These are phyloP conservation scores for Gnathonemus echidnorhynchus DNA, from an alignment of 2,113 vertebrate species.

Conservation along the genomic window DNA sequence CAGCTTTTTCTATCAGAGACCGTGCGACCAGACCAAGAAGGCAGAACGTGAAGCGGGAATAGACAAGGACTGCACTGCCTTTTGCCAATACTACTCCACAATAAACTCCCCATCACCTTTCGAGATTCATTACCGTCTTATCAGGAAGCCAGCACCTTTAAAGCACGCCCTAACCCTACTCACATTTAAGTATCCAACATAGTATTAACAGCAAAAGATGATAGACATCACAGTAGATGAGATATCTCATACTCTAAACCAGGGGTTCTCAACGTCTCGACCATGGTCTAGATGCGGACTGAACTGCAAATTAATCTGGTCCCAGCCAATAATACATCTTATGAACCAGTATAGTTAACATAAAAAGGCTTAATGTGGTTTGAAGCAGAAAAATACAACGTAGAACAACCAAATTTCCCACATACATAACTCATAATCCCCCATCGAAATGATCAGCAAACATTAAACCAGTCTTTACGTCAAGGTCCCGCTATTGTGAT, in stretches of 20 bases:
- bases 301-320: not conserved
- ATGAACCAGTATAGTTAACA: not conserved
- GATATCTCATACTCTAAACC: not conserved
- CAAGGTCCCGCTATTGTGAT: not conserved
- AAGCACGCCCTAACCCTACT: not conserved
- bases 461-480: not conserved
- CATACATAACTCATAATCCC: not conserved
- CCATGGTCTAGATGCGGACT: not conserved
- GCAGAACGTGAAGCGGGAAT: not conserved
- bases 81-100: not conserved
- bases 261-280: not conserved
- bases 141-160: not conserved
- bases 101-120: not conserved
- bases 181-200: not conserved
- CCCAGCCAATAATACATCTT: not conserved
- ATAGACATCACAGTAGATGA: not conserved
- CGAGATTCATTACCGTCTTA: not conserved
- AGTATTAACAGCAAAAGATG: not conserved
- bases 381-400: not conserved
- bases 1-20: slow-evolving; percentile 78
- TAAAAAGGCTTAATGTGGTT: not conserved
- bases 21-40: not conserved
- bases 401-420: not conserved
- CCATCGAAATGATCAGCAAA: not conserved
- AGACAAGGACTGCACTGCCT: not conserved